A percentile compares a stretch with the other conserved stretches of the same genome.
Conservation (phyloP, 2,888 invertebrate species). For the Cremastobaeus sp. region DNA sequence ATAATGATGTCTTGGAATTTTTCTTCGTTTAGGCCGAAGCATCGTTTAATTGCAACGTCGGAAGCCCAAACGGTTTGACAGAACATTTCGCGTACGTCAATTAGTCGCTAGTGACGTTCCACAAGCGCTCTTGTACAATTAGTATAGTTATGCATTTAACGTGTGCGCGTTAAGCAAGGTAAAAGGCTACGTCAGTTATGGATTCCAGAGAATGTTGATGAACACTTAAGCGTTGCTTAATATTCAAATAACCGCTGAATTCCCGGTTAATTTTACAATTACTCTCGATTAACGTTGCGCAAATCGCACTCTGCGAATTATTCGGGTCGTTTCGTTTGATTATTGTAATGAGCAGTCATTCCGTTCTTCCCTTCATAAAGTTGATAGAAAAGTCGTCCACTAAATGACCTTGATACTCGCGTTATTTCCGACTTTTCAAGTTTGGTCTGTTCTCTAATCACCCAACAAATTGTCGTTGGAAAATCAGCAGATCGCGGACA, state of each 20-base stretch:
- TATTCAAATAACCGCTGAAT: constrained; percentile 9
- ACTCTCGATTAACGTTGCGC: neutral
- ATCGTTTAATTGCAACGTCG: constrained; percentile 60
- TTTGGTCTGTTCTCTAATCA: constrained; percentile 13
- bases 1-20: constrained; percentile 60
- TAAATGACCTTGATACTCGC: constrained; percentile 29
- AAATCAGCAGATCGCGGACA: constrained; percentile 5
- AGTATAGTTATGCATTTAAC: constrained; percentile 50
- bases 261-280: neutral
- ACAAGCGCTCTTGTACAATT: constrained; percentile 53
- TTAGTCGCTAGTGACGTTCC: constrained; percentile 58
- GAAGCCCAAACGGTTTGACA: constrained; percentile 59
- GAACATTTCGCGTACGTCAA: constrained; percentile 58
- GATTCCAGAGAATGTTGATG: constrained; percentile 40
- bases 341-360: neutral
- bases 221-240: constrained; percentile 19
- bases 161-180: constrained; percentile 38
- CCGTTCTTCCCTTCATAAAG: neutral
- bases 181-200: constrained; percentile 45
- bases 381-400: constrained; percentile 17
- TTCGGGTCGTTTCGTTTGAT: neutral
- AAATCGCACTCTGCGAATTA: neutral
- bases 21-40: constrained; percentile 33
- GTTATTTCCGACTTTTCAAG: constrained; percentile 7
- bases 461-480: constrained; percentile 26